A percentile compares a stretch with the other conserved stretches of the same genome.
Evolutionary conservation across 2,888 invertebrate species (phyloP).

Genomic region (Philopedon plagiatum): DNA sequence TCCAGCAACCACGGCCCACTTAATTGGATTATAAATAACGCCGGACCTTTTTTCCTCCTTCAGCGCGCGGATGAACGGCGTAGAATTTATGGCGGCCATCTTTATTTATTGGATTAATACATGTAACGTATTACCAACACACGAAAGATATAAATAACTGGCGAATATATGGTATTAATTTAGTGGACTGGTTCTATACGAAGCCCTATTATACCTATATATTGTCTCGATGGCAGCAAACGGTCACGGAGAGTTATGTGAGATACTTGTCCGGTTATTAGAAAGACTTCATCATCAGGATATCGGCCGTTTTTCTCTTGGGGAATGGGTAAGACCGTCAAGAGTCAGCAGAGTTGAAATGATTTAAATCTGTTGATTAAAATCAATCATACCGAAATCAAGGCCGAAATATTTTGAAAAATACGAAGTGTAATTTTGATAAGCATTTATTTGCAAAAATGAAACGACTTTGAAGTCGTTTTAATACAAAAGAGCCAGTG

Average conservation of each 20-base stretch:
- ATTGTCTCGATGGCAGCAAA: slow-evolving; percentile 61
- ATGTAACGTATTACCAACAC: slow-evolving; percentile 70
- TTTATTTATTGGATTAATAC: slow-evolving; percentile 71
- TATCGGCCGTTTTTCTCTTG: slow-evolving; percentile 14
- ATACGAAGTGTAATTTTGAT: no score
- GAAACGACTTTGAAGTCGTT: no score
- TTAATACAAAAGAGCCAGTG: no score
- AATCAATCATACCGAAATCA: no score
- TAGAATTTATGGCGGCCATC: slow-evolving; percentile 69
- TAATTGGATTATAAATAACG: slow-evolving; percentile 70
- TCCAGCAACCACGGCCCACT: slow-evolving; percentile 62
- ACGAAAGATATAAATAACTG: slow-evolving; percentile 69
- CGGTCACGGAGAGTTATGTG: slow-evolving; percentile 51
- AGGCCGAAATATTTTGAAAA: no score
- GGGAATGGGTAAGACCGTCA: neutral
- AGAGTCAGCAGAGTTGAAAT: neutral
- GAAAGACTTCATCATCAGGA: slow-evolving; percentile 43
- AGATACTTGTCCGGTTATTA: slow-evolving; percentile 51
- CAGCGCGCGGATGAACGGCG: slow-evolving; percentile 58
- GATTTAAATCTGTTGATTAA: no score
- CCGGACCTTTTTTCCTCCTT: slow-evolving; percentile 60
- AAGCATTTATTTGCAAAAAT: no score
- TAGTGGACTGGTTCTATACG: slow-evolving; percentile 68
- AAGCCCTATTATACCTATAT: slow-evolving; percentile 63
- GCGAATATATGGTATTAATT: slow-evolving; percentile 69